Evolutionary conservation across 1,140 invertebrate species (phyloP), one percentile per base, ranked within the genome.

Genomic region (Halyomorpha halys): DNA sequence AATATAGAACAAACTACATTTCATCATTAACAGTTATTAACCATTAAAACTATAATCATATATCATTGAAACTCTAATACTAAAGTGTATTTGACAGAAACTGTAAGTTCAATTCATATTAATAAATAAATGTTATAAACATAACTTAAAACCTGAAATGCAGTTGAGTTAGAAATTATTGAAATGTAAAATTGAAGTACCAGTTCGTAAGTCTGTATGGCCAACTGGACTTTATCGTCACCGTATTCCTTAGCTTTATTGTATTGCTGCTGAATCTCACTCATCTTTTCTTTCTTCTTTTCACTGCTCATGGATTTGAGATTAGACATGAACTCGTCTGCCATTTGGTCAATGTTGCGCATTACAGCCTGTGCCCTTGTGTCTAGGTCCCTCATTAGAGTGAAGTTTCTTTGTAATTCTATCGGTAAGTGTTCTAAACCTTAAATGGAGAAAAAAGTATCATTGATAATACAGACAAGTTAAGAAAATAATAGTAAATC

Each of bases 121-220:
- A n/a, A n/a, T n/a, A n/a, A n/a, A n/a, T n/a, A n/a, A n/a, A n/a
- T n/a, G n/a, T n/a, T n/a, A n/a, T n/a, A n/a, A n/a, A n/a, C n/a
- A n/a, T n/a, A n/a, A n/a, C n/a, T n/a, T n/a, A n/a, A n/a, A n/a
- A n/a, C n/a, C n/a, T n/a, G n/a, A n/a, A n/a, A n/a, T n/a, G n/a
- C n/a, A n/a, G n/a, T n/a, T n/a, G n/a, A n/a, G n/a, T n/a, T n/a
- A n/a, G n/a, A n/a, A n/a, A n/a, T n/a, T n/a, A n/a, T n/a, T n/a
- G n/a, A n/a, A n/a, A n/a, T n/a, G n/a, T n/a, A n/a, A n/a, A n/a
- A n/a, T n/a, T n/a, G n/a, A 66, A 67, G 71, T 73, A 83, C 94
- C 74, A 98, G 79, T 78, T 98, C 95, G 75, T 98, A 98, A 0
- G 94, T 98, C 76, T 98, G 94, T 76, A 97, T 97, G 0, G 95